Evolutionary conservation across 2,888 invertebrate genomes (phyloP).

Genomic region (Lasioglossum morio): DNA sequence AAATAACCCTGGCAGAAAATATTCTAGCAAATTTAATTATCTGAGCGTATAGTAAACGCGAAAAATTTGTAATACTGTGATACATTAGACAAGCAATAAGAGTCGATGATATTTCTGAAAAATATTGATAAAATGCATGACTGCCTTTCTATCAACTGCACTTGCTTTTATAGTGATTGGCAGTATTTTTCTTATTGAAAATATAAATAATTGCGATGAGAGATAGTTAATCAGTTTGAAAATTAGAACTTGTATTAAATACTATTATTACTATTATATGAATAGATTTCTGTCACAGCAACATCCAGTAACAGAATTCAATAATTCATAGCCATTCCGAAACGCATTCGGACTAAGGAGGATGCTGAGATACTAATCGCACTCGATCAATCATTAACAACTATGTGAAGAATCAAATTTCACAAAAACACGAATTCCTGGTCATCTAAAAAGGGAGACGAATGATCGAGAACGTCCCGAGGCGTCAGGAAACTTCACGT

Average conservation of each 20-base stretch:
- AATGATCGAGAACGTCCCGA: conserved; percentile 36
- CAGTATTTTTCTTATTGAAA: too few relatives aligned
- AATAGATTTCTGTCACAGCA: neutral
- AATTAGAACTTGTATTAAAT: neutral
- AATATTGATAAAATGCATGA: too few relatives aligned
- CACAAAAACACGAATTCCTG: conserved; percentile 6
- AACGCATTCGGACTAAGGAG: neutral
- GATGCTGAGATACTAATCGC: neutral
- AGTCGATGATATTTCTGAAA: too few relatives aligned
- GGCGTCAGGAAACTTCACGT: conserved; percentile 18
- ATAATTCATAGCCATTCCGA: neutral
- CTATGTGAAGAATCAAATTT: neutral
- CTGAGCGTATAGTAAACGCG: too few relatives aligned
- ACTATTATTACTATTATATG: neutral
- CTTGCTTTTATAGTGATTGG: too few relatives aligned
- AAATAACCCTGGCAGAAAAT: too few relatives aligned
- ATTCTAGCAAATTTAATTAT: too few relatives aligned
- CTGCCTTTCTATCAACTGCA: too few relatives aligned
- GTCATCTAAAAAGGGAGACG: neutral
- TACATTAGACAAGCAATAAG: too few relatives aligned
- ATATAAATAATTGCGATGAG: too few relatives aligned
- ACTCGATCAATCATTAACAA: conserved; percentile 10
- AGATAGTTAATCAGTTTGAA: too few relatives aligned
- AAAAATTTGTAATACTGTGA: too few relatives aligned
- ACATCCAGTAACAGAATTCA: neutral